Base-by-base conservation (phyloP, 2,888 invertebrate genomes). In the Prenolepis imparis region DNA sequence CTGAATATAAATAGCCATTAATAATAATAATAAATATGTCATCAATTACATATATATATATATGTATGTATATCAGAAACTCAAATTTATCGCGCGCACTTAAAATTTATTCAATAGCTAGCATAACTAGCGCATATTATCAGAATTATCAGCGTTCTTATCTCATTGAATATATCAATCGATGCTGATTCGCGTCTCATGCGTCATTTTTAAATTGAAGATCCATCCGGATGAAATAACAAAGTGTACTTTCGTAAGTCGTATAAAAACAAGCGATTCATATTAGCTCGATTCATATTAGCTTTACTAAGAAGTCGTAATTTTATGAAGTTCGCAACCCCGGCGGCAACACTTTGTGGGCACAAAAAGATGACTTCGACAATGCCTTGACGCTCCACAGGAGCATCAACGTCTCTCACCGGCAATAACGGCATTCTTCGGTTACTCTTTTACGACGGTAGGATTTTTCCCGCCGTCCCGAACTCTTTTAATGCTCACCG, bases 61-160 rank as follows among this genome's bases (percentile, higher is more conserved):
- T 28, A 28, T 28, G 28, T 4, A 72, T 8, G 59, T 28, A 28
- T 28, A 3, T 73, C 39, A 59, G 39, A 73, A 73, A 73, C n/a
- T 39, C 57, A 72, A 72, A 72, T 39, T 72, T 55, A 57, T 73
- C 57, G 57, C 39, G 12, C 72, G 57, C n/a, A 73, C 24, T 72
- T 55, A 59, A 48, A 48, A 73, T 73, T 73, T 32, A 63, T 63
- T 74, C 74, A 44, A 55, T 66, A 70, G 73, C 87, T 87, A 89
- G 86, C 86, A 59, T 75, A 72, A 84, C 84, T 67, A 64, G 24
- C 24, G 68, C 61, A 66, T 52, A 82, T 86, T 88, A 88, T 88
- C 88, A 72, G 67, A 15, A 83, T 82, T 89, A 89, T 89, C 89
- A 57, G 39, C 3, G 9, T 41, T 61, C 83, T 86, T 86, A 87